phyloP scores from a whole-genome alignment of 2,113 vertebrate species.

The Paralichthys olivaceus region DNA sequence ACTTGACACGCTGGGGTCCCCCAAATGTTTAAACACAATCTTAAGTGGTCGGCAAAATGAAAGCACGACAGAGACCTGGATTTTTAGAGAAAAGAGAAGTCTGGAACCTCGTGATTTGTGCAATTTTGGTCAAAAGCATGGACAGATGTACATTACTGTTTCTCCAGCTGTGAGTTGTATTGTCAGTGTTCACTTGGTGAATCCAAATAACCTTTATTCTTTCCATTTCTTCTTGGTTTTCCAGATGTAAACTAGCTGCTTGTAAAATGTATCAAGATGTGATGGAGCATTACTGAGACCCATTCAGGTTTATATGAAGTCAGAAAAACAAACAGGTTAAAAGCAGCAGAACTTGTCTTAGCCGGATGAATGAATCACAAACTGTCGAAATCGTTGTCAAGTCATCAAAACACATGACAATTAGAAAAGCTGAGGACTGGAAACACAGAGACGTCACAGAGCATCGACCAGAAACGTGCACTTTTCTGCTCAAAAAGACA shows the following conservation, averaged over 20 bases:
- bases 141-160: neutral
- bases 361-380: constrained; percentile 42
- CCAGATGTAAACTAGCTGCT: neutral
- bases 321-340: neutral
- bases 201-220: neutral
- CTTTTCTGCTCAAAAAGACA: constrained; percentile 56
- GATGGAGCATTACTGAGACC: neutral
- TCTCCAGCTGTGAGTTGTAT: neutral
- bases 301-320: neutral
- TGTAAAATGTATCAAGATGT: neutral
- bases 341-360: constrained; percentile 20
- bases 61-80: neutral
- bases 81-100: constrained; percentile 43
- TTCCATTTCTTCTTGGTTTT: neutral
- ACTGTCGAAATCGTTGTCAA: constrained; percentile 34
- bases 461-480: constrained; percentile 57
- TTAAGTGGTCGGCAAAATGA: constrained; percentile 20
- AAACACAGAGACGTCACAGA: constrained; percentile 67
- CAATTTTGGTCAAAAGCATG: neutral
- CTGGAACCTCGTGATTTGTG: constrained; percentile 17
- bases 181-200: constrained; percentile 3
- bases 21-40: constrained; percentile 43
- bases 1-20: constrained; percentile 17
- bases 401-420: constrained; percentile 59
- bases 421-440: constrained; percentile 41